phyloP scores from a whole-genome alignment of 1,140 invertebrate species.

The Polyergus mexicanus region DNA sequence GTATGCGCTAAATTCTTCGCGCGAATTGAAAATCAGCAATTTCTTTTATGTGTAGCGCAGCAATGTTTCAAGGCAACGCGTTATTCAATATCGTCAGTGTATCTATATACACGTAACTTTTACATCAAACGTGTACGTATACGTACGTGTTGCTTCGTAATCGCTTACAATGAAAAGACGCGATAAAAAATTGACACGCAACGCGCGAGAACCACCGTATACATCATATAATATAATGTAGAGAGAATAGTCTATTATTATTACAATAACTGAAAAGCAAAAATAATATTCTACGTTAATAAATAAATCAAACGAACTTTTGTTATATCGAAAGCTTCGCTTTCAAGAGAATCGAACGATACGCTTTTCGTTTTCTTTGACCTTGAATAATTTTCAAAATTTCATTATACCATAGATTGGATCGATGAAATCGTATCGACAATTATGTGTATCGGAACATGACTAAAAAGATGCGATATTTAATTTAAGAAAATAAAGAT shows the following conservation, averaged over 20 bases:
- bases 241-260: not conserved
- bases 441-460: no score
- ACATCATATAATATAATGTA: not conserved
- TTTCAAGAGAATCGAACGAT: not conserved
- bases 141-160: slow-evolving; percentile 12
- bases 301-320: slow-evolving; percentile 1
- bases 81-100: not conserved
- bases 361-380: not conserved
- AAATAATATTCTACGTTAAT: not conserved
- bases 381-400: no score
- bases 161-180: not conserved
- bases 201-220: not conserved
- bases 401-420: no score
- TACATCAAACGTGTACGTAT: not conserved
- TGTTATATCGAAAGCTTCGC: not conserved
- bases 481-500: no score
- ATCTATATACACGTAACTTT: not conserved
- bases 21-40: not conserved
- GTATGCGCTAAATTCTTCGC: not conserved
- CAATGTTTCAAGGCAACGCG: not conserved
- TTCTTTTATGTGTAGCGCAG: not conserved
- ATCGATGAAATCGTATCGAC: no score
- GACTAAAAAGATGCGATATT: no score
- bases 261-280: not conserved
- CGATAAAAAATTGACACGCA: not conserved